Evolutionary conservation across 2,797 vertebrate species (phyloP), one percentile per base, ranked within the genome.

Genomic region (Eospalax fontanierii): DNA sequence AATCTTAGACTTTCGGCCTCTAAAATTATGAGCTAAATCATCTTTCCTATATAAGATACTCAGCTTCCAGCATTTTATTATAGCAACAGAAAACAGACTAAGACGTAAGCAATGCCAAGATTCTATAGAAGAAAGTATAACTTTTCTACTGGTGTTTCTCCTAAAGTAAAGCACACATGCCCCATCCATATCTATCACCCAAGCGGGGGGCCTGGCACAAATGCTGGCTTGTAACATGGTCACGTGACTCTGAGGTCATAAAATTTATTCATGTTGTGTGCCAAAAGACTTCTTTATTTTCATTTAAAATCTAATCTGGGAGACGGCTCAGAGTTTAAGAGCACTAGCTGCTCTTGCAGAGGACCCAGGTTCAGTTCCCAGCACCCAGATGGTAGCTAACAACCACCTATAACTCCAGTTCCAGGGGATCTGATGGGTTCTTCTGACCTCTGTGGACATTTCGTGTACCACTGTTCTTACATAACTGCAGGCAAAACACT

Each of bases 211-310:
- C 82, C 63, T 57, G 11, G 83, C n/a, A 90, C 28, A 70, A 68
- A 43, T 16, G 9, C 66, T n/a, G 8, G 7, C 66, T 57, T 90
- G 11, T 28, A 82, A 78, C 46, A 54, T 65, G 54, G 81, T n/a
- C 80, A 78, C 46, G n/a, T 65, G 43, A 87, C 28, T 63, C 14
- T 0, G 24, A 28, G 16, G 76, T 21, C 63, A 8, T 76, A 81
- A 76, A 70, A 54, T 54, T 54, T 54, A 89, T 46, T 70, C 81
- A 54, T 40, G 35, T 12, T 50, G 54, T 40, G n/a, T 82, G 65
- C 28, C 71, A 57, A 95, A 96, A 89, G 84, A 28, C 26, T 5
- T 46, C 24, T 57, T 81, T 50, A 30, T 28, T 82, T 82, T 88
- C 89, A 89, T 70, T 93, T 46, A 66, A 82, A 78, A 68, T 46